Conservation (phyloP, 2,888 invertebrate genomes). For the Argyresthia goedartella region DNA sequence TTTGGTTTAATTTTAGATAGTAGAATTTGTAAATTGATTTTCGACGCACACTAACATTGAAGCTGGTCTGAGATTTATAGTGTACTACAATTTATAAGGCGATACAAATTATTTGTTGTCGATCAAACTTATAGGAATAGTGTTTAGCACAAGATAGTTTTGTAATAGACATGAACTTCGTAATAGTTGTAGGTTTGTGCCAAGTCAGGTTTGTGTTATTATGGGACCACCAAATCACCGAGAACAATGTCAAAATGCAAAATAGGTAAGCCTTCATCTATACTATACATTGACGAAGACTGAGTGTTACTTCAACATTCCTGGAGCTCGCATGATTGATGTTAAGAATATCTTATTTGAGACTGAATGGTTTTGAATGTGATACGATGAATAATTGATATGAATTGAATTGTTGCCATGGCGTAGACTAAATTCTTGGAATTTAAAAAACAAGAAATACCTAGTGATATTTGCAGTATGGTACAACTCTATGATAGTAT, state of each 20-base stretch:
- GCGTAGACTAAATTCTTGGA: constrained; percentile 12
- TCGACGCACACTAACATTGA: neutral
- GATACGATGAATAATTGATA: neutral
- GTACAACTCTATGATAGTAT: constrained; percentile 27
- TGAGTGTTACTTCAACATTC: constrained; percentile 36
- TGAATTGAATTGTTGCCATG: constrained; percentile 26
- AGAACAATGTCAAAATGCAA: no score
- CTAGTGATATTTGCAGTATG: neutral
- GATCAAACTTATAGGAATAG: neutral
- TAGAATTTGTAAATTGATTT: neutral
- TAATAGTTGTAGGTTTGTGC: no score
- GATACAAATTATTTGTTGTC: no score
- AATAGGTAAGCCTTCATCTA: no score
- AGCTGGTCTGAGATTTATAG: constrained; percentile 15
- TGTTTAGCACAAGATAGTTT: no score
- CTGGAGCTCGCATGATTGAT: constrained; percentile 19
- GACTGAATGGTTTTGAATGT: neutral
- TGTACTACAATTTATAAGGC: neutral
- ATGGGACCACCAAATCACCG: no score
- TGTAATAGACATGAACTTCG: no score
- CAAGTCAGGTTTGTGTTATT: no score
- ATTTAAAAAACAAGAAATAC: no score
- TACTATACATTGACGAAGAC: constrained; percentile 15
- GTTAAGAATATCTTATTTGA: neutral
- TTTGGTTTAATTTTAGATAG: constrained; percentile 5